Conservation (phyloP, 2,113 vertebrate species). For the Elgaria multicarinata region DNA sequence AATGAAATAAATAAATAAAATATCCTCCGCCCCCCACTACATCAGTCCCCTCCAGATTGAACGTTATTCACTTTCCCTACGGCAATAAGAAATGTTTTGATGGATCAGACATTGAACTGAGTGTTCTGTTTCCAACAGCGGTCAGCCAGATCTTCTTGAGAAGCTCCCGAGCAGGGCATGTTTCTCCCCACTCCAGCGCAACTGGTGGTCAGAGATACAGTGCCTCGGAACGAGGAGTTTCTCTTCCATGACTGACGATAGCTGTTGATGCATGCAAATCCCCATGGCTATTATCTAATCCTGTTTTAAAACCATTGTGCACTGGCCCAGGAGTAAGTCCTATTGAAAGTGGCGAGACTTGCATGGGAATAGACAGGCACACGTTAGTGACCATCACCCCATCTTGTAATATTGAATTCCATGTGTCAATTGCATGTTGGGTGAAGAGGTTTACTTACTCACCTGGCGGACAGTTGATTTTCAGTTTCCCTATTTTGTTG, state of each 20-base stretch:
- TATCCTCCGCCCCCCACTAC: neutral
- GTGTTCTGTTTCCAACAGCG: neutral
- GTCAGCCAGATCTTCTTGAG: neutral
- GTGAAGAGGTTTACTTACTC: neutral
- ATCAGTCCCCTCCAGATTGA: neutral
- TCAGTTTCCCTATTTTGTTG: neutral
- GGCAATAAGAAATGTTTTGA: neutral
- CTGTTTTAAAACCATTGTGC: no score
- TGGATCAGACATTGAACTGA: neutral
- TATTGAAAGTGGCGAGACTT: no score
- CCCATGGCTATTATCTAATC: no score
- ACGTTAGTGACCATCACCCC: neutral
- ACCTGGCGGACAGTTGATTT: neutral
- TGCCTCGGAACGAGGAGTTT: neutral
- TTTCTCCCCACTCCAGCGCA: no score
- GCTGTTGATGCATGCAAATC: no score
- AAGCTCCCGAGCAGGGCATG: neutral
- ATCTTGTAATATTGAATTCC: neutral
- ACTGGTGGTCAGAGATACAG: no score
- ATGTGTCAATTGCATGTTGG: neutral
- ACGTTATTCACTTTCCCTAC: neutral
- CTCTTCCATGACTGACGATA: neutral
- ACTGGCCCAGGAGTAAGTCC: no score
- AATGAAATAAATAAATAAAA: no score
- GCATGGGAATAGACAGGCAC: no score